Conservation (phyloP, 1,140 invertebrate genomes). For the Cardiocondyla obscurior region DNA sequence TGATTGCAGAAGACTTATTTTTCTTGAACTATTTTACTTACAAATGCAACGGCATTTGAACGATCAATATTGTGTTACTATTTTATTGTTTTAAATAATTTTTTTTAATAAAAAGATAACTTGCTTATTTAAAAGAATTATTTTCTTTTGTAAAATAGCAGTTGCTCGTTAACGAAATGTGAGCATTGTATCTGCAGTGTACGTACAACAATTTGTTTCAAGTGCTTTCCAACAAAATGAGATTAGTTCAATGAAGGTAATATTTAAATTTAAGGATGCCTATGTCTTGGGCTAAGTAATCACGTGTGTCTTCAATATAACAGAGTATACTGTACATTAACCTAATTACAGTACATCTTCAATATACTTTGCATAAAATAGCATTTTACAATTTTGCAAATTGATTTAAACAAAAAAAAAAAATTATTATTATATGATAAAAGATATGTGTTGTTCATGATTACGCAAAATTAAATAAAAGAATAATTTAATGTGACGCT, state of each 20-base stretch:
- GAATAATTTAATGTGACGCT: not conserved
- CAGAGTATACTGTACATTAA: slow-evolving; percentile 42
- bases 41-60: not conserved
- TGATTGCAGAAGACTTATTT: not conserved
- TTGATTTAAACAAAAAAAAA: slow-evolving; percentile 11
- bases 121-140: not conserved
- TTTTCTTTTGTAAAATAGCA: not conserved
- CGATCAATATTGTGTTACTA: not conserved
- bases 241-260: not conserved
- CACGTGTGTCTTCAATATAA: slow-evolving; percentile 12
- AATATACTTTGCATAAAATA: slow-evolving; percentile 27
- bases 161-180: not conserved
- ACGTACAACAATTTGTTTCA: not conserved
- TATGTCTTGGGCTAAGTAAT: slow-evolving; percentile 23
- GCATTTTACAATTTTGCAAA: slow-evolving; percentile 31
- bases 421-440: not conserved
- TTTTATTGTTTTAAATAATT: not conserved
- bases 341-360: slow-evolving; percentile 35
- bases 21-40: not conserved
- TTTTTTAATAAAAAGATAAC: not conserved
- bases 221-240: not conserved
- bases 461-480: not conserved
- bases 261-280: slow-evolving; percentile 27
- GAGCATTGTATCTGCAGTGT: not conserved
- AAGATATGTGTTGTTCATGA: not conserved